These are phyloP conservation scores for Candoia aspera DNA, from an alignment of 2,113 vertebrate species.

Conservation along the genomic window DNA sequence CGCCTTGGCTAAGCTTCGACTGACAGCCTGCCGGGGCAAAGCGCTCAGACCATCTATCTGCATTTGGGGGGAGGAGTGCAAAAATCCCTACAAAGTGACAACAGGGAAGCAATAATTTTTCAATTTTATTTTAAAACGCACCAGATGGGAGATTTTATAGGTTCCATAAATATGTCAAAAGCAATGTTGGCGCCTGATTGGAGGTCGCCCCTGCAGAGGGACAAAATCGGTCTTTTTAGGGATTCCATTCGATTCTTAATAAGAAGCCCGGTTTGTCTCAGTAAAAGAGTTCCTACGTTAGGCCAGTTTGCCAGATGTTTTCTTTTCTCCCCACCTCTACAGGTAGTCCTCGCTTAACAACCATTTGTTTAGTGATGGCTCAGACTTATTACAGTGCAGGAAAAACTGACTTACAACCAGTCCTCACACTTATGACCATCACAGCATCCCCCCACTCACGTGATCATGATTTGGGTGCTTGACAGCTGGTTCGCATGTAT, in stretches of 20 bases:
- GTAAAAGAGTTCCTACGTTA: constrained; percentile 72
- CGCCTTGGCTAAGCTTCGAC: constrained; percentile 66
- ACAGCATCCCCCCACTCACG: no score
- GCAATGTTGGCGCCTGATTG: constrained; percentile 72
- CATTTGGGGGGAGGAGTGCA: constrained; percentile 59
- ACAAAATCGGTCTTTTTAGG: constrained; percentile 71
- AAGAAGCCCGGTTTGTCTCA: constrained; percentile 68
- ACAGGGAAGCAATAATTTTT: constrained; percentile 79
- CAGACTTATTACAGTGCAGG: no score
- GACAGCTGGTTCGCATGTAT: no score
- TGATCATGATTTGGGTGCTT: no score
- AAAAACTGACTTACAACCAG: no score
- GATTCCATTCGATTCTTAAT: constrained; percentile 76
- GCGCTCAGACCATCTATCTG: constrained; percentile 74
- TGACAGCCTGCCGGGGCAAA: constrained; percentile 63
- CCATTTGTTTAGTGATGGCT: no score
- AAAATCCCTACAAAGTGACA: constrained; percentile 63
- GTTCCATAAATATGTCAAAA: constrained; percentile 81
- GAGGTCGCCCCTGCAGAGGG: constrained; percentile 68
- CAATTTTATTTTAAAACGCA: constrained; percentile 84
- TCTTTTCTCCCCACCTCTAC: constrained; percentile 43
- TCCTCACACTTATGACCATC: no score
- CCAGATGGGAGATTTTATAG: constrained; percentile 83
- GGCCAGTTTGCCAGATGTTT: constrained; percentile 71
- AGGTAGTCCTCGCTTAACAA: no score